These are phyloP conservation scores for Eulemur coronatus DNA, from an alignment of 2,797 vertebrate genomes.

Conservation along the genomic window DNA sequence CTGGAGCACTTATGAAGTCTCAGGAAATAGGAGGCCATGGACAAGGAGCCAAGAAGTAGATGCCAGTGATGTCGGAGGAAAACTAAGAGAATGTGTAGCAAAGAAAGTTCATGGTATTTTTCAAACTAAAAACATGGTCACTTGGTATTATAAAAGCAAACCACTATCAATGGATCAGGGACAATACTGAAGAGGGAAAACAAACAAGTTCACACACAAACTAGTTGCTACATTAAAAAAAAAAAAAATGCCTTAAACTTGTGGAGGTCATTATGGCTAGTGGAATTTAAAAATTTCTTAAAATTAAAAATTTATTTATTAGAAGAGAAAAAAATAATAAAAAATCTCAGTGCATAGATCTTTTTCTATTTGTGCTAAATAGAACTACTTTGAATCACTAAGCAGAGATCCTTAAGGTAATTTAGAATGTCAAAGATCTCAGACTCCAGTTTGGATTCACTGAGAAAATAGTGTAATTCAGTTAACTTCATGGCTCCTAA, in stretches of 20 bases:
- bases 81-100: neutral
- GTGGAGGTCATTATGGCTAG: neutral
- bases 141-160: neutral
- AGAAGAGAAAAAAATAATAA: neutral
- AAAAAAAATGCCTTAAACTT: neutral
- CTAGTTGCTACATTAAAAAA: neutral
- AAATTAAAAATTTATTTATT: neutral
- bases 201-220: neutral
- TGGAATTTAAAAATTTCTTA: neutral
- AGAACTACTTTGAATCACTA: neutral
- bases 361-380: neutral
- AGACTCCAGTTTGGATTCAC: neutral
- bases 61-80: fast-evolving
- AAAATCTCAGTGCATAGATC: neutral
- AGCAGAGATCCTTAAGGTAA: neutral
- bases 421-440: neutral
- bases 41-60: neutral
- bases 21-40: neutral
- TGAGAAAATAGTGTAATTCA: neutral
- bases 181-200: neutral
- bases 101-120: neutral
- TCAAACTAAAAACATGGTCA: neutral
- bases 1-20: neutral
- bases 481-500: neutral
- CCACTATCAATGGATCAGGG: too few relatives aligned